Base-by-base conservation (phyloP, 2,797 vertebrate genomes). In the Xenentodon cancila region DNA sequence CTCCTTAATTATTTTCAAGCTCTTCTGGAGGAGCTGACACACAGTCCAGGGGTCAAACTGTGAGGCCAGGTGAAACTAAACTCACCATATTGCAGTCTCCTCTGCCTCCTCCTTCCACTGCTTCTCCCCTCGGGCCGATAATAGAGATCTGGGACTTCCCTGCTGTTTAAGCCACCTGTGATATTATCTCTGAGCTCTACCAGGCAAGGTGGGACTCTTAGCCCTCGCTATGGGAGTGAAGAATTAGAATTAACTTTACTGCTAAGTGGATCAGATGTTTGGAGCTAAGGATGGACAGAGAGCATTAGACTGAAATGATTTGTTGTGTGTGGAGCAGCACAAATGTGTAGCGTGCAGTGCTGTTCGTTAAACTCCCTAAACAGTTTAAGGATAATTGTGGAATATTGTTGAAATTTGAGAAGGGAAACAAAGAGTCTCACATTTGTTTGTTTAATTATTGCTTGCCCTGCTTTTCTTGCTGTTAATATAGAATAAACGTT, bases 21-120 rank as follows among this genome's bases (percentile, higher is more conserved):
- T 92, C 88, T 91, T 92, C 88, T 79, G 88, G 88, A 87, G 88
- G 84, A 87, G 72, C 75, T 84, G 91, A 90, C 91, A 89, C 87
- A 53, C 75, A 84, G 88, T 87, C 82, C 87, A 89, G 92, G 89
- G 92, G 92, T 93, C 92, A 93, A 93, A 93, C 92, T 94, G 92
- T 92, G 93, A 91, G 92, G 88, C 91, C 91, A 92, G 90, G 91
- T 93, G 92, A 93, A 90, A 90, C 90, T 93, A 92, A 94, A 92
- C 86, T 89, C 83, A 88, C 92, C 93, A 93, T 94, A 93, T 94
- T 94, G 92, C 80, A 5, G 77, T 83, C 85, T 80, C 87, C 86
- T 85, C 87, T 53, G 60, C 82, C 86, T 88, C 87, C 84, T 85
- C 86, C 89, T 81, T 87, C 84, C 72, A 48, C 80, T 65, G 81